phyloP scores from a whole-genome alignment of 2,888 invertebrate species.

The Itoplectis maculator region DNA sequence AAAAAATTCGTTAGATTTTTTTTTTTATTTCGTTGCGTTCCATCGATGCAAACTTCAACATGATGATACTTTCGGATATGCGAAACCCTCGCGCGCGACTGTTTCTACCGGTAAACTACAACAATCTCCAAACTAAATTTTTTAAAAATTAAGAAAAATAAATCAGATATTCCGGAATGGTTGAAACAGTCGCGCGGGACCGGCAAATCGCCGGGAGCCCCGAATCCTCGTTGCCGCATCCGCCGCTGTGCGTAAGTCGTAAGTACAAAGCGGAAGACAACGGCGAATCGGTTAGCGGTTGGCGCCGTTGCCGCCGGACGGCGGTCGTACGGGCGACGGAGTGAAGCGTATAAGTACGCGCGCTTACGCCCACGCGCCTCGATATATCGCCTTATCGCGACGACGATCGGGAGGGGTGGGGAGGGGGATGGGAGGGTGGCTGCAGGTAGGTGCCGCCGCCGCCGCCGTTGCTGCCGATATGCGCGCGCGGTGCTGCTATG shows the following conservation, averaged over 20 bases:
- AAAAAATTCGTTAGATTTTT: too few species aligned
- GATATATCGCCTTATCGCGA: constrained; percentile 61
- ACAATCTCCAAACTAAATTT: too few species aligned
- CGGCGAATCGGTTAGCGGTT: background rate
- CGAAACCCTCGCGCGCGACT: too few species aligned
- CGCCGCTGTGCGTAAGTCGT: too few species aligned
- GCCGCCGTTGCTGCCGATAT: constrained; percentile 1
- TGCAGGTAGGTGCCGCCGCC: background rate
- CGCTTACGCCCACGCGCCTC: constrained; percentile 46
- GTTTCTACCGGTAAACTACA: too few species aligned
- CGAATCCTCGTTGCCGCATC: background rate
- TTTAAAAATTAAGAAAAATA: too few species aligned
- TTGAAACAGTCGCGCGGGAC: background rate
- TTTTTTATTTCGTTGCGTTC: too few species aligned
- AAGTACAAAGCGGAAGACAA: background rate
- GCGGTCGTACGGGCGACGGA: background rate
- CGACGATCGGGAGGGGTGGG: constrained; percentile 38
- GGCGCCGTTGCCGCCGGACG: background rate
- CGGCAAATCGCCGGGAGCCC: background rate
- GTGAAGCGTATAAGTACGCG: constrained; percentile 6
- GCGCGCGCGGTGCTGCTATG: constrained; percentile 25
- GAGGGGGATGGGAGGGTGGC: too few species aligned
- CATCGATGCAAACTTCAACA: too few species aligned
- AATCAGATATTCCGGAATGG: background rate
- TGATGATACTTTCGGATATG: too few species aligned